Base-by-base conservation (phyloP, 2,888 invertebrate species). In the Caenorhabditis sp. region DNA sequence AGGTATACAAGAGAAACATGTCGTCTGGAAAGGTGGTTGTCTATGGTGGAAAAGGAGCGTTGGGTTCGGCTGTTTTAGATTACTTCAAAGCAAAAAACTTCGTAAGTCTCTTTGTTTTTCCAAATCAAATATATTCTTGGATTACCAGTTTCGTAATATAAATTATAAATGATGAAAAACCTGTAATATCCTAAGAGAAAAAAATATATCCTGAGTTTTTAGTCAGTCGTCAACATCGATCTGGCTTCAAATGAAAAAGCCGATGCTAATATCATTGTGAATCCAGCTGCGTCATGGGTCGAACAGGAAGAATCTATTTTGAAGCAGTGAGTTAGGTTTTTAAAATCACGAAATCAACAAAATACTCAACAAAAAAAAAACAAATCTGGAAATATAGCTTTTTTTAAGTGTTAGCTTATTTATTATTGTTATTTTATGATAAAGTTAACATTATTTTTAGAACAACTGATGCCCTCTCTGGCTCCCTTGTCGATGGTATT, bases 31-130 rank as follows among this genome's bases (percentile, higher is more conserved):
- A 76, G 81, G 89, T 97, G 76, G 90, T 97, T 71, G 92, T 97
- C 82, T 97, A 97, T 89, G 97, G 97, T 69, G 97, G 97, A 52
- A 93, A 93, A 89, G 97, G 97, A 73, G 97, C 97, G 59, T 91
- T 97, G 63, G 97, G 97, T 59, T 92, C 94, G 1, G 92, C 92
- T 54, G 93, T 94, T 88, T 93, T 97, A 20, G 92, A 92, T 26
- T 92, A 93, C 88, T 95, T 97, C 88, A 96, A 95, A 90, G 90
- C 92, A 1, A 92, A 94, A 67, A 93, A 94, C 89, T 97, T 92
- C 91, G 94, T 94, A 90, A 91, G 92, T 72, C 50, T 27, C 20
- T 43, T 12, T n/a, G n/a, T n/a, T n/a, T n/a, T 23, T 72, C 50
- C 59, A 64, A 67, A 67, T 70, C 61, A 20, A 23, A 23, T 21